Evolutionary conservation across 1,140 invertebrate genomes (phyloP), one percentile per base, ranked within the genome.

Genomic region (Eriocheir sinensis): DNA sequence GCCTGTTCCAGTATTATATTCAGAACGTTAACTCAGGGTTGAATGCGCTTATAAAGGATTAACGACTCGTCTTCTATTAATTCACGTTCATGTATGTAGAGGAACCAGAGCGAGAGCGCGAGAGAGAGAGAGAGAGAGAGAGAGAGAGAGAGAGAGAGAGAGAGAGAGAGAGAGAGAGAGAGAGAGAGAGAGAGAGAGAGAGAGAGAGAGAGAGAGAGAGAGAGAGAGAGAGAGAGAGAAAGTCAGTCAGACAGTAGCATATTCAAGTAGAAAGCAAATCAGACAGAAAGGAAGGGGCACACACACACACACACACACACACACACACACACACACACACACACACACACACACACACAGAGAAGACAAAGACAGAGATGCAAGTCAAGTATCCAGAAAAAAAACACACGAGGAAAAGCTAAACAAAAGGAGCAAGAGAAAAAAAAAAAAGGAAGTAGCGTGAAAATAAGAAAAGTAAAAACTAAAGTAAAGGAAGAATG

Each of bases 21-120:
- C 30, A 83, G 30, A 30, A 81, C n/a, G 27, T 72, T 81, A n/a
- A 81, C 34, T 8, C 8, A 81, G 3, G 8, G 3, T 81, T 81
- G 3, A 81, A 27, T 4, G 27, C 27, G 80, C 80, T 8, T 8
- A 6, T 38, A 83, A 83, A 38, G 12, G 36, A 83, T 32, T 38
- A 83, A 83, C 9, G 21, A 53, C 21, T 21, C 48, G 21, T 9
- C 2, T 53, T 53, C 12, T 15, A 48, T 2, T 53, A 9, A 53
- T 53, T 21, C 21, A 53, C 9, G 21, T 53, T 53, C 95, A 96
- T 3, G 81, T 86, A 30, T 94, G 95, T 91, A 93, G 91, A 32
- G 81, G 79, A 80, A 34, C 27, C n/a, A n/a, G 81, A 36, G n/a
- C 4, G 3, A 2, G 27, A 4, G 32, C 38, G 81, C 0, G 38